Evolutionary conservation across 2,888 invertebrate species (phyloP).

Genomic region (Acanthococcus lagerstroemiae): DNA sequence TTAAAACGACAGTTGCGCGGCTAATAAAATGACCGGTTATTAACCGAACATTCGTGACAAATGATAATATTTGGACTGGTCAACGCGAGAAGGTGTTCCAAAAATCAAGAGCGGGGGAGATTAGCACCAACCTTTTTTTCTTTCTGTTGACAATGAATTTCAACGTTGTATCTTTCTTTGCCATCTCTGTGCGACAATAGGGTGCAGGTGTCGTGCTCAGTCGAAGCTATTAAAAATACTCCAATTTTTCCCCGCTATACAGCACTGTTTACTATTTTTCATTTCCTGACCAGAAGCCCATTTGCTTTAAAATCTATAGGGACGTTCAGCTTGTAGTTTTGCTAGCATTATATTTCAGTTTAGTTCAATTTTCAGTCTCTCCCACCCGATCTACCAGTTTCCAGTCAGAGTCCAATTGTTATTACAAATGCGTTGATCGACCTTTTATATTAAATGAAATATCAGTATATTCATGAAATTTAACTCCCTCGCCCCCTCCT

Average conservation of each 20-base stretch:
- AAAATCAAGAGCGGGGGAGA: background rate
- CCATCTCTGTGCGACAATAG: background rate
- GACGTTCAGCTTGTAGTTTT: too few relatives aligned
- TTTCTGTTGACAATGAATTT: conserved; percentile 22
- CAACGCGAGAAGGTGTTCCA: background rate
- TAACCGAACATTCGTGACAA: conserved; percentile 21
- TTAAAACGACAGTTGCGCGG: conserved; percentile 18
- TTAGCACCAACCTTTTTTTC: conserved; percentile 3
- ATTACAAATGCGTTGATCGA: too few relatives aligned
- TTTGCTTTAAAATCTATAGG: too few relatives aligned
- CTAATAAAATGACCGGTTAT: conserved; percentile 28
- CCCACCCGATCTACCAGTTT: background rate
- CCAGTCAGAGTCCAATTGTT: too few relatives aligned
- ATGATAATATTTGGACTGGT: conserved; percentile 25
- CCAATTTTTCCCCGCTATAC: too few relatives aligned
- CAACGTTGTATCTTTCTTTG: conserved; percentile 4
- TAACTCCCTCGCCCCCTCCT: too few relatives aligned
- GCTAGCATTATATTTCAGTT: background rate
- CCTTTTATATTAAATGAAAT: too few relatives aligned
- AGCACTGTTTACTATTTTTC: too few relatives aligned
- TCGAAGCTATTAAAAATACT: background rate
- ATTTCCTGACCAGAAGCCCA: too few relatives aligned
- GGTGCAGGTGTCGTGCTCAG: background rate
- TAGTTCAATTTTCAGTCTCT: background rate
- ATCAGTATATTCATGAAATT: too few relatives aligned